Evolutionary conservation across 2,888 invertebrate genomes (phyloP).

Genomic region (Agrotis segetum): DNA sequence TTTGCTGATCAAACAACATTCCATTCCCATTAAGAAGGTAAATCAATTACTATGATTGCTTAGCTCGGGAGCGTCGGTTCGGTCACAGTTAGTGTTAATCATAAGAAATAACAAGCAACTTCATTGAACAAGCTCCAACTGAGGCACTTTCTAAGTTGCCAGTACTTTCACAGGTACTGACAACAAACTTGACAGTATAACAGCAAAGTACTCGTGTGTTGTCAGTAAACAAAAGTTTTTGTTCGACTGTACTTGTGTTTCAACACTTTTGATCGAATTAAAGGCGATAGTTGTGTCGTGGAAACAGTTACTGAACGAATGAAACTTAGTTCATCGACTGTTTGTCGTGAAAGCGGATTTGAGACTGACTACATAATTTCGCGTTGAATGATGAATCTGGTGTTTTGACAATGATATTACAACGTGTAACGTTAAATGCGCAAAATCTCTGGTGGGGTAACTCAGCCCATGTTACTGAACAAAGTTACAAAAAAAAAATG

Average conservation of each 20-base stretch:
- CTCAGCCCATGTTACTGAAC: too few relatives aligned
- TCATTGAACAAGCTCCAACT: conserved; percentile 9
- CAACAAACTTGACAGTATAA: conserved; percentile 2
- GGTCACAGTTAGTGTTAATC: conserved; percentile 52
- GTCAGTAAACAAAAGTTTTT: conserved; percentile 32
- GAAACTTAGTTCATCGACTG: too few relatives aligned
- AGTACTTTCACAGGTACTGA: conserved; percentile 16
- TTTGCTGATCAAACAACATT: conserved; percentile 65
- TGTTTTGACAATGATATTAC: too few relatives aligned
- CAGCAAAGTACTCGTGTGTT: not conserved
- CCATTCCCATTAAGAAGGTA: conserved; percentile 59
- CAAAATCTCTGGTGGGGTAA: too few relatives aligned
- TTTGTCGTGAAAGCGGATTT: too few relatives aligned
- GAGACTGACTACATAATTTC: too few relatives aligned
- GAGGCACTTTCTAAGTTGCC: conserved; percentile 24
- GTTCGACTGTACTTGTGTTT: conserved; percentile 22
- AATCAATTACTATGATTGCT: conserved; percentile 71
- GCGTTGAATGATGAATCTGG: not conserved
- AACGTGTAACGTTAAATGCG: too few relatives aligned
- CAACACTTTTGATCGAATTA: conserved; percentile 6
- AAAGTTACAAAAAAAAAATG: too few relatives aligned
- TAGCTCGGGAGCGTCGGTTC: conserved; percentile 36
- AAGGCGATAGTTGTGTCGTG: not conserved
- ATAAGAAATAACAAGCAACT: conserved; percentile 46
- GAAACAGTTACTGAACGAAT: not conserved